Evolutionary conservation across 2,888 invertebrate genomes (phyloP), one percentile per base, ranked within the genome.

Genomic region (Tetrapedia diversipes): DNA sequence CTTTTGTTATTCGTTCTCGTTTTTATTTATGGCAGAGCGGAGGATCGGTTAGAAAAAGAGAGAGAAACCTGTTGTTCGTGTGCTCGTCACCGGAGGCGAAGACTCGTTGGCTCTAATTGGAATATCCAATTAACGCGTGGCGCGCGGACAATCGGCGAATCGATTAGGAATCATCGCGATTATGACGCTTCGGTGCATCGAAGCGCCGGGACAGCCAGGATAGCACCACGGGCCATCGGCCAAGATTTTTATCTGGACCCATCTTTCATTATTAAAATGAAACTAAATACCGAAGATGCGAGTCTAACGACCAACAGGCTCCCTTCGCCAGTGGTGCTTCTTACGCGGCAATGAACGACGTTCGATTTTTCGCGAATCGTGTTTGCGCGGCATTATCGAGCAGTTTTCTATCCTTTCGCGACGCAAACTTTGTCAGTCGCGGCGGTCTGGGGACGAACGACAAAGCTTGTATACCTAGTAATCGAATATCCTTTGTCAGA

Each of bases 241-340:
- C 78, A 72, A 82, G 87, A 87, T 89, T 74, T 65, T 76, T 86
- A 89, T 89, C 88, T 82, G 71, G 81, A 78, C 69, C 85, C 84
- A 90, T 90, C 87, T 89, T 90, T 89, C 88, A 87, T 89, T 88
- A 89, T 89, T 89, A 88, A 89, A 89, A 89, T 84, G 88, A 89
- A 90, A 90, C 89, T 90, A 90, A 91, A 90, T 89, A 88, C 84
- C 82, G 79, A 84, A 88, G 85, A 85, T 83, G 80, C 82, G 82
- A 85, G 85, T 88, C 88, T 86, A 88, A 89, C 87, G 86, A 88
- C 85, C 86, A 22, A 66, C 66, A 67, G 76, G 59, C 69, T n/a
- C 51, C 59, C 11, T 4, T 64, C 49, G 71, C 49, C 87, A 88
- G 87, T 85, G 87, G 87, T 84, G 82, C 88, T 88, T 74, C 82